phyloP scores from a whole-genome alignment of 2,888 invertebrate species.

The Salpingus planirostris region DNA sequence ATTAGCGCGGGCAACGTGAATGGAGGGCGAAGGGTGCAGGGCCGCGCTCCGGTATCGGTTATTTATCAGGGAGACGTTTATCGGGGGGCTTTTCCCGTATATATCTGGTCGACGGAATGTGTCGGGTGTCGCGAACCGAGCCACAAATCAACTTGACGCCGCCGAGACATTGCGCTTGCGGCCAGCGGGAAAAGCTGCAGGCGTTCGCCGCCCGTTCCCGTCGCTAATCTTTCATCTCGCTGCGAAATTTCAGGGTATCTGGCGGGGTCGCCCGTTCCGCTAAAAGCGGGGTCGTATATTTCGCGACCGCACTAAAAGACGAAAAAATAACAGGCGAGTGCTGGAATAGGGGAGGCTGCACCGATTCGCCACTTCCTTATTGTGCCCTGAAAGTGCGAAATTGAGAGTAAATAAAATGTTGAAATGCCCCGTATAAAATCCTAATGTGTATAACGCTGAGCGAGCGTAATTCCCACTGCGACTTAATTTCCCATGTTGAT shows the following conservation, averaged over 20 bases:
- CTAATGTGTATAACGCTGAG: too few species aligned
- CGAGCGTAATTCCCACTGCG: too few species aligned
- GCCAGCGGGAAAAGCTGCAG: constrained; percentile 12
- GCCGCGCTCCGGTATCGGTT: constrained; percentile 10
- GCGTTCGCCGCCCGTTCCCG: constrained; percentile 5
- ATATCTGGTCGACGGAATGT: constrained; percentile 17
- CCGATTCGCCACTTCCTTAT: constrained; percentile 1
- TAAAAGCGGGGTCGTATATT: too few species aligned
- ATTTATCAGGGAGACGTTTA: constrained; percentile 20
- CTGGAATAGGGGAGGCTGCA: constrained; percentile 3
- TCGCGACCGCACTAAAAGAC: too few species aligned
- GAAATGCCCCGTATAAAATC: too few species aligned
- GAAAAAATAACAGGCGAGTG: constrained; percentile 1
- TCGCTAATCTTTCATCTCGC: constrained; percentile 9
- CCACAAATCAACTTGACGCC: constrained; percentile 20
- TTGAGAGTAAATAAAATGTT: constrained; percentile 11
- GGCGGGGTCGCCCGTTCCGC: constrained; percentile 4
- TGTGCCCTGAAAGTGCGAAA: constrained; percentile 4
- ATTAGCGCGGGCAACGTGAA: constrained; percentile 6
- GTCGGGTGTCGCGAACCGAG: constrained; percentile 17
- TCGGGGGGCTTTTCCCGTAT: constrained; percentile 18
- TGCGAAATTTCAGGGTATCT: constrained; percentile 1
- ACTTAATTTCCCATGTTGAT: too few species aligned
- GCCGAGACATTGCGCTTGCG: constrained; percentile 13
- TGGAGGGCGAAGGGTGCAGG: constrained; percentile 4